Evolutionary conservation across 2,888 invertebrate genomes (phyloP).

Genomic region (Chouioia cunea): DNA sequence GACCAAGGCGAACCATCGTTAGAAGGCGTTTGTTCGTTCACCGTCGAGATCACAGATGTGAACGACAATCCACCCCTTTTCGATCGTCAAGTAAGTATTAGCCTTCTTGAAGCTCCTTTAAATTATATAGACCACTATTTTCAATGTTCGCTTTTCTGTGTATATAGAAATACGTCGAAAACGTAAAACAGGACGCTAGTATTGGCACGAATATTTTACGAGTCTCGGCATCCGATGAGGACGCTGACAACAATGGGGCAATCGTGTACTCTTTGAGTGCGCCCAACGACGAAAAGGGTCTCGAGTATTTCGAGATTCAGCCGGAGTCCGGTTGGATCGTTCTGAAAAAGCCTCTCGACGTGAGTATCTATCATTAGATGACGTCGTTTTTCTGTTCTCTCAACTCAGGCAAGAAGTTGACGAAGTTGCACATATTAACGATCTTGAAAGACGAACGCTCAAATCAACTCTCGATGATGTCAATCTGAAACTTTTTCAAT

Average conservation of each 20-base stretch:
- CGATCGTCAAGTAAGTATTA: conserved; percentile 86
- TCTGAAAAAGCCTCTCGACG: conserved; percentile 93
- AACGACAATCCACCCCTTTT: conserved; percentile 97
- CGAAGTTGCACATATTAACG: no score
- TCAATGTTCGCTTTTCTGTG: conserved; percentile 57
- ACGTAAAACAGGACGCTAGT: conserved; percentile 96
- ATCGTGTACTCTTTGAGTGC: conserved; percentile 93
- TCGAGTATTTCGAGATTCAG: conserved; percentile 97
- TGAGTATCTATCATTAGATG: conserved; percentile 80
- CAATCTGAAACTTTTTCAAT: conserved; percentile 9
- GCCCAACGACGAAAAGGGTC: conserved; percentile 84
- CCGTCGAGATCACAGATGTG: conserved; percentile 96
- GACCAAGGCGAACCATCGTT: conserved; percentile 98
- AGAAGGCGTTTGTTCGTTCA: conserved; percentile 98
- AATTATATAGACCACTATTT: background rate
- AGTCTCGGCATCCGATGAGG: conserved; percentile 96
- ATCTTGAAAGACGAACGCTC: conserved; percentile 3
- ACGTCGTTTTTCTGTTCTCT: background rate
- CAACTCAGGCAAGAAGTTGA: no score
- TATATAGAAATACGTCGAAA: conserved; percentile 98
- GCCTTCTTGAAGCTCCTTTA: background rate
- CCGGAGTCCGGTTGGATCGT: conserved; percentile 98
- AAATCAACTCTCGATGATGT: background rate
- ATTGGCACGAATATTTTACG: conserved; percentile 94
- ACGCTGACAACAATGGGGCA: conserved; percentile 96